Percentiles rank a stretch among this genome's conserved stretches.
phyloP scores from a whole-genome alignment of 2,888 invertebrate species.

The Aphidius colemani region DNA sequence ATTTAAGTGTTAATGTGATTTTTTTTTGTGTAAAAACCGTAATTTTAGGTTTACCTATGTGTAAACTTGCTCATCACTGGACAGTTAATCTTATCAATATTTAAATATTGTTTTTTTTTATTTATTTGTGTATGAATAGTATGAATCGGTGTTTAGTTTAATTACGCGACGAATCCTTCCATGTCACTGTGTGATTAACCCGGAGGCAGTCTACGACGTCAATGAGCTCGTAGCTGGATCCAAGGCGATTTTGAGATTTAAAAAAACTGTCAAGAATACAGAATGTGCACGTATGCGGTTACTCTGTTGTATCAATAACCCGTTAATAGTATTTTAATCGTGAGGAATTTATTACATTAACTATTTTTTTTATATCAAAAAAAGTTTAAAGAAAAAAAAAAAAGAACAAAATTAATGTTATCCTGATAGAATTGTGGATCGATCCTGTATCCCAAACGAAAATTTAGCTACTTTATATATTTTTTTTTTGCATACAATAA shows the following conservation, averaged over 20 bases:
- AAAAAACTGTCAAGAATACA: slow-evolving; percentile 58
- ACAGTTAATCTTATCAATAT: slow-evolving; percentile 6
- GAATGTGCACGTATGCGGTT: slow-evolving; percentile 55
- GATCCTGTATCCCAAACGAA: slow-evolving; percentile 23
- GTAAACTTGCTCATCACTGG: slow-evolving; percentile 6
- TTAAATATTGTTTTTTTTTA: slow-evolving; percentile 2
- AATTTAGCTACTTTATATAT: background rate
- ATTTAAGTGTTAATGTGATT: too few species aligned
- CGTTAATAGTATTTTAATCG: slow-evolving; percentile 12
- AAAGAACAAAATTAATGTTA: slow-evolving; percentile 5
- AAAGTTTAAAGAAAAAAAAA: background rate
- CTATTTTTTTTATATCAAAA: slow-evolving; percentile 3
- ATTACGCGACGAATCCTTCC: slow-evolving; percentile 18
- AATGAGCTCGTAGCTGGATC: slow-evolving; percentile 53
- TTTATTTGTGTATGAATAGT: background rate
- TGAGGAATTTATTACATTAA: background rate
- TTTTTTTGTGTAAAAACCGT: too few species aligned
- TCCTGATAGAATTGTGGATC: background rate
- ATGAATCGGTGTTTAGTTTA: background rate
- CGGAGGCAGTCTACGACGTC: slow-evolving; percentile 45
- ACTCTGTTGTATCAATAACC: slow-evolving; percentile 29
- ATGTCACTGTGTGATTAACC: slow-evolving; percentile 51
- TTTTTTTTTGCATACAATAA: too few species aligned
- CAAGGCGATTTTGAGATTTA: slow-evolving; percentile 52
- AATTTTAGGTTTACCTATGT: slow-evolving; percentile 7